These are phyloP conservation scores for Arrhopalites spinosus DNA, from an alignment of 2,888 invertebrate genomes.

Conservation along the genomic window DNA sequence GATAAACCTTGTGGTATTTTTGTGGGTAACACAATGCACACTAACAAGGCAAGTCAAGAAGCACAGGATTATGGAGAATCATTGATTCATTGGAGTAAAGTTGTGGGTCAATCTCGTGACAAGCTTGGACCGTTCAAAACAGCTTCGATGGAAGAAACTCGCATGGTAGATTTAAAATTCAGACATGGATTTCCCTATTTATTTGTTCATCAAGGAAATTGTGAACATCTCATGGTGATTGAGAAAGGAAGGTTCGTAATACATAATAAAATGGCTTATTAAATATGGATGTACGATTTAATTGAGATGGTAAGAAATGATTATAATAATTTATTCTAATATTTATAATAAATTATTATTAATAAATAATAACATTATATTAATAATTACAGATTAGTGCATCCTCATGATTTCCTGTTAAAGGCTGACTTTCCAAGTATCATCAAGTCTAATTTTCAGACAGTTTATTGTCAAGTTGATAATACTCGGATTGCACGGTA, in stretches of 20 bases:
- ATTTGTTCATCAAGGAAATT: conserved; percentile 22
- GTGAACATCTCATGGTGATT: conserved; percentile 24
- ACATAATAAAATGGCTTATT: background rate
- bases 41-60: background rate
- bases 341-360: background rate
- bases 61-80: background rate
- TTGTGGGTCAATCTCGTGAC: background rate
- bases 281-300: background rate
- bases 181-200: conserved; percentile 29
- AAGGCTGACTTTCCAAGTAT: background rate
- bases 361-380: background rate
- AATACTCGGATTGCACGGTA: conserved; percentile 23
- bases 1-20: conserved; percentile 22
- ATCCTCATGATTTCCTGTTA: background rate
- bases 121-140: conserved; percentile 13
- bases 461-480: conserved; percentile 25
- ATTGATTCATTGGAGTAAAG: background rate
- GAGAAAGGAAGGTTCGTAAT: conserved; percentile 20
- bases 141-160: conserved; percentile 13
- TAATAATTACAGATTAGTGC: background rate
- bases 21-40: conserved; percentile 19
- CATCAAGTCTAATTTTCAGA: conserved; percentile 10
- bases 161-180: conserved; percentile 18
- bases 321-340: background rate
- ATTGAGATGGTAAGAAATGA: too few relatives aligned